Conservation (phyloP, 2,113 vertebrate genomes). For the Pterocles orientalis region DNA sequence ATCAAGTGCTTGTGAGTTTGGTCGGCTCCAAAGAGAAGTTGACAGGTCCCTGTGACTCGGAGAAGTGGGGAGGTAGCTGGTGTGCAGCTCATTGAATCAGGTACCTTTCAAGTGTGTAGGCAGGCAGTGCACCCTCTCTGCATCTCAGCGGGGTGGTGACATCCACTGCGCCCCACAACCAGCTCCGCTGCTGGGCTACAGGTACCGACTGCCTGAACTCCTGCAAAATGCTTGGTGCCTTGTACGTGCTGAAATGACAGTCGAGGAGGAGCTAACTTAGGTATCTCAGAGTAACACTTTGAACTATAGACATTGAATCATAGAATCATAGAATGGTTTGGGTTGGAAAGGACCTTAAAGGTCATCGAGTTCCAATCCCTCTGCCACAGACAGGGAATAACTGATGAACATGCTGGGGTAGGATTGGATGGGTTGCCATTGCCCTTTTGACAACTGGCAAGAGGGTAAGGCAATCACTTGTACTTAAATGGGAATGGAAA, state of each 20-base stretch:
- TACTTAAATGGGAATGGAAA: neutral
- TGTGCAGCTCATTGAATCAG: neutral
- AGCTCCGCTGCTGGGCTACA: neutral
- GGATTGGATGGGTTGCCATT: rapidly evolving
- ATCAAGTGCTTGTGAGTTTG: neutral
- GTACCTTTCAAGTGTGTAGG: neutral
- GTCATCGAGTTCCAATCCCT: no score
- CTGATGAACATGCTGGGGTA: neutral
- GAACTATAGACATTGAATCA: rapidly evolving
- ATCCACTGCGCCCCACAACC: neutral
- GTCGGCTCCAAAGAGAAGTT: neutral
- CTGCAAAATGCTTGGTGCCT: neutral
- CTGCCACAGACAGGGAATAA: neutral
- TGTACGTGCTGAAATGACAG: neutral
- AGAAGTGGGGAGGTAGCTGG: neutral
- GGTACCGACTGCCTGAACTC: neutral
- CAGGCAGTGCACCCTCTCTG: neutral
- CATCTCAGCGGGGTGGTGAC: neutral
- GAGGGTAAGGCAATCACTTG: neutral
- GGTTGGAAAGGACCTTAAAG: no score
- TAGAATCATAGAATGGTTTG: no score
- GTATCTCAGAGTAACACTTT: neutral
- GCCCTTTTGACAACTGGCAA: neutral
- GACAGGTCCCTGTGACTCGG: rapidly evolving
- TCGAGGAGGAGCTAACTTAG: neutral